Evolutionary conservation across 2,888 invertebrate species (phyloP).

Genomic region (Chydorus sphaericus): DNA sequence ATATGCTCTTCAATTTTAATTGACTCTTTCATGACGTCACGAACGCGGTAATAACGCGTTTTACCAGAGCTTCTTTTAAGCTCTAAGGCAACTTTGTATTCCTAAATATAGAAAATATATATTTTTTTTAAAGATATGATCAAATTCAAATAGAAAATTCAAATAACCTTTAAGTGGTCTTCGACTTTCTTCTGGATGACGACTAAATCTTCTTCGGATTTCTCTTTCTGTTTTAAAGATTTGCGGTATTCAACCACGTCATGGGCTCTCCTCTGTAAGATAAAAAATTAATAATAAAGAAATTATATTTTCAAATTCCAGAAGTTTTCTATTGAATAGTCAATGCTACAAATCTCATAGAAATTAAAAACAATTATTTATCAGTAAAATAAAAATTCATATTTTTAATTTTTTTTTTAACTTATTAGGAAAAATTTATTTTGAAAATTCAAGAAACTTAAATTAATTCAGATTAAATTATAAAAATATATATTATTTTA

Average conservation of each 20-base stretch:
- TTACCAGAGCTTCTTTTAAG: conserved; percentile 45
- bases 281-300: conserved; percentile 7
- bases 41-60: conserved; percentile 37
- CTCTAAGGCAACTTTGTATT: conserved; percentile 45
- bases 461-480: too few species aligned
- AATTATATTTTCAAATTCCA: background rate
- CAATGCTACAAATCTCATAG: background rate
- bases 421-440: too few species aligned
- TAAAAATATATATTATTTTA: too few species aligned
- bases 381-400: background rate
- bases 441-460: too few species aligned
- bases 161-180: conserved; percentile 38
- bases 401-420: background rate
- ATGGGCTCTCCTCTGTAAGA: conserved; percentile 44
- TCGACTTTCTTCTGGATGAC: conserved; percentile 49
- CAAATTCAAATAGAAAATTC: conserved; percentile 20
- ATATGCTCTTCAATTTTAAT: conserved; percentile 41
- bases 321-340: background rate
- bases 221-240: conserved; percentile 41
- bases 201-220: conserved; percentile 43
- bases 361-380: background rate
- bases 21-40: too few species aligned
- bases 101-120: conserved; percentile 23
- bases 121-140: background rate
- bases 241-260: conserved; percentile 51